Percentiles rank a stretch among this genome's conserved stretches.
phyloP scores from a whole-genome alignment of 1,140 invertebrate genomes.

The Brachionus manjavacas region DNA sequence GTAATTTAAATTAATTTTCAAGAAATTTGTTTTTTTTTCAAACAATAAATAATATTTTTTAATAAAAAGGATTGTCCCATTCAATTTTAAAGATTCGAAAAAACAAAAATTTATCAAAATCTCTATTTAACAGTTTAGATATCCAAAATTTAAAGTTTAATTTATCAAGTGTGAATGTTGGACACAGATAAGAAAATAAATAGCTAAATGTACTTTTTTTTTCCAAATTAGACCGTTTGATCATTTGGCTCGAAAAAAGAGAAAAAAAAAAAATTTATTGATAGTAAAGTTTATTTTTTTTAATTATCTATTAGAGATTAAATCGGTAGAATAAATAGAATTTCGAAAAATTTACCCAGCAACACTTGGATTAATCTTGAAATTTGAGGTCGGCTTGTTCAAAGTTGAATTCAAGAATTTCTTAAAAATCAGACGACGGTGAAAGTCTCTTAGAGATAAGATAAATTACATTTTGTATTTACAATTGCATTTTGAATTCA shows the following conservation, averaged over 20 bases:
- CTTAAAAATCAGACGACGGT: background rate
- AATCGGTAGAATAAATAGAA: background rate
- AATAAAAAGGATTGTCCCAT: background rate
- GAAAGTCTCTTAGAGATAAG: background rate
- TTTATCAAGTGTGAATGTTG: background rate
- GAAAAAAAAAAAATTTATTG: background rate
- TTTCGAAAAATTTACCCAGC: background rate
- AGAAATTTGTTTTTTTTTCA: no score
- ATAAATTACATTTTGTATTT: background rate
- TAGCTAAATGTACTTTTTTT: background rate
- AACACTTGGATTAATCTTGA: background rate
- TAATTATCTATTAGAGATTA: background rate
- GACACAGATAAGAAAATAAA: background rate
- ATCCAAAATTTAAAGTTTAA: background rate
- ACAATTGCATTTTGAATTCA: background rate
- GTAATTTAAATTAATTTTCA: no score
- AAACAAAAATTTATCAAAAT: no score
- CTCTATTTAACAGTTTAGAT: background rate
- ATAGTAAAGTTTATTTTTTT: background rate
- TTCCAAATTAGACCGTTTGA: background rate
- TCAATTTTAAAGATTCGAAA: background rate
- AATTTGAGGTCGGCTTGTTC: background rate
- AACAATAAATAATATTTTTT: background rate
- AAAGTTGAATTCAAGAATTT: background rate
- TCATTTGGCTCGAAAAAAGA: background rate